Evolutionary conservation across 92 coral and sea anemone species (phyloP), one percentile per base, ranked within the genome.

Genomic region (Palythoa grandiflora): DNA sequence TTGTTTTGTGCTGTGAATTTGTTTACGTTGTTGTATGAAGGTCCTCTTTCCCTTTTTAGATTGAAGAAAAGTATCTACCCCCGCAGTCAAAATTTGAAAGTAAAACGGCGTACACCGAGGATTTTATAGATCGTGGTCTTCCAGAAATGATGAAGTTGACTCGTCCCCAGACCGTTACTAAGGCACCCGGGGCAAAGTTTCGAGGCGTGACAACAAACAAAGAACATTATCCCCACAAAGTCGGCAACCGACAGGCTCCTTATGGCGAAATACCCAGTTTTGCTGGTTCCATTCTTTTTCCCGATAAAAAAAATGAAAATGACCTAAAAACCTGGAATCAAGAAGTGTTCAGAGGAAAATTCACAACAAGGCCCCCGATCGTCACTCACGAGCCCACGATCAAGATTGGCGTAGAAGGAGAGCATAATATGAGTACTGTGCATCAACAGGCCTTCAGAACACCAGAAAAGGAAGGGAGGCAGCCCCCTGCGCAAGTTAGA

Each of bases 251-350:
- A 5, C 93, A 94, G 38, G 94, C 86, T 38, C 87, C 95, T 15
- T 97, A 85, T 78, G 91, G 95, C 17, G 99, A 97, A 87, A 85
- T 94, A n/a, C 99, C 99, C 17, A 92, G 96, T 65, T 97, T 93
- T 75, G 90, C 98, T 15, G 98, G 98, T 19, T 90, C 95, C 54
- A 94, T 97, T 70, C 92, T 97, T 54, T 97, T 90, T 84, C 99
- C 99, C 38, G 99, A 94, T 40, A 78, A 87, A 35, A 61, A 87
- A 79, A 85, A 91, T 17, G 88, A 72, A 53, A 77, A 84, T 28
- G 91, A 93, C 75, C 66, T 93, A 21, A 93, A 89, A 50, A 97
- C 99, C n/a, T 91, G 95, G 91, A 97, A 97, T 81, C 99, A 97
- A 89, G 97, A 94, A 73, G 94, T 93, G 17, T 97, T 95, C 84